phyloP scores from a whole-genome alignment of 2,797 vertebrate genomes.

The Eupleurogrammus muticus region DNA sequence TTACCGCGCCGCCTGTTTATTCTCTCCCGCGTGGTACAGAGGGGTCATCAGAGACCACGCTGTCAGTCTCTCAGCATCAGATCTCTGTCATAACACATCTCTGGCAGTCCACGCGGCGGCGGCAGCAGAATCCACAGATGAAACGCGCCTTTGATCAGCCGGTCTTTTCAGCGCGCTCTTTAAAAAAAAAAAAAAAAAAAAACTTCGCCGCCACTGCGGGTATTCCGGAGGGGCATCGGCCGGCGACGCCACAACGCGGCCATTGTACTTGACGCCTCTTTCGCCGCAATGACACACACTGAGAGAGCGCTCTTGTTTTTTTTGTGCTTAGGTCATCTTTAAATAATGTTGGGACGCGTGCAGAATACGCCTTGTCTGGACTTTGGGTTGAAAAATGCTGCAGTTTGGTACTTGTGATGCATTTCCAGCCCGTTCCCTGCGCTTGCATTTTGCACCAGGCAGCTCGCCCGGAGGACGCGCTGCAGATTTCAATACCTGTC shows the following conservation, averaged over 20 bases:
- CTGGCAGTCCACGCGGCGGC: slow-evolving; percentile 57
- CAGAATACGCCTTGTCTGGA: slow-evolving; percentile 30
- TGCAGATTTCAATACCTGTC: slow-evolving; percentile 53
- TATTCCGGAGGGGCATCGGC: slow-evolving; percentile 71
- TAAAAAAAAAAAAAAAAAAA: too few relatives aligned
- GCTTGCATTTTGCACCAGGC: slow-evolving; percentile 55
- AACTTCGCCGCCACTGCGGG: slow-evolving; percentile 69
- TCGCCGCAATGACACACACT: slow-evolving; percentile 36
- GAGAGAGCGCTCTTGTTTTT: slow-evolving; percentile 5
- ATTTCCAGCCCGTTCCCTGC: slow-evolving; percentile 35
- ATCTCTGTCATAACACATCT: slow-evolving; percentile 66
- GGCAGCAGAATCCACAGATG: slow-evolving; percentile 75
- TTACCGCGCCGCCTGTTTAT: slow-evolving; percentile 46
- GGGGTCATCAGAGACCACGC: slow-evolving; percentile 64
- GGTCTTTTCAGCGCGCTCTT: slow-evolving; percentile 75
- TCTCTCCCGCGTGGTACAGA: slow-evolving; percentile 29
- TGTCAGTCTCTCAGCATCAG: slow-evolving; percentile 71
- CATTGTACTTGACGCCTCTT: slow-evolving; percentile 61
- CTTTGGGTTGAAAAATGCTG: slow-evolving; percentile 35
- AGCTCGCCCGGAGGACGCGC: slow-evolving; percentile 34
- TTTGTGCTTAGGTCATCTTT: slow-evolving; percentile 57
- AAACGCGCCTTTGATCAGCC: slow-evolving; percentile 79
- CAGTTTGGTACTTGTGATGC: slow-evolving; percentile 37
- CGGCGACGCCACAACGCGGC: slow-evolving; percentile 61
- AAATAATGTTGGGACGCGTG: slow-evolving; percentile 52